Evolutionary conservation across 2,797 vertebrate species (phyloP).

Genomic region (Fistularia commersonii): DNA sequence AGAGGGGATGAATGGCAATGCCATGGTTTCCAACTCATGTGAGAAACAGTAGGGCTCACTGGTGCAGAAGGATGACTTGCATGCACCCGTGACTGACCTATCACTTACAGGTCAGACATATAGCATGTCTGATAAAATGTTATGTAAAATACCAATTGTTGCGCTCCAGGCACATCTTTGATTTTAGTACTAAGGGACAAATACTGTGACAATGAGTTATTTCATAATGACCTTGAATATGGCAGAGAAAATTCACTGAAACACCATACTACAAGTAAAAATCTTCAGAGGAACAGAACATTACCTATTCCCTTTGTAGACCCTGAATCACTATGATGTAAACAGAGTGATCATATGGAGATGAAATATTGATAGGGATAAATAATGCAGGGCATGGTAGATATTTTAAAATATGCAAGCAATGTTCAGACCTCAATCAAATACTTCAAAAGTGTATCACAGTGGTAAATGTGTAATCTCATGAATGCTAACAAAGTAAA

Average conservation of each 20-base stretch:
- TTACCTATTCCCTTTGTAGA: slow-evolving; percentile 32
- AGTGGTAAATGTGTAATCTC: no score
- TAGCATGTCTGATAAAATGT: not conserved
- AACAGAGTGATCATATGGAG: slow-evolving; percentile 6
- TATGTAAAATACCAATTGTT: slow-evolving; percentile 9
- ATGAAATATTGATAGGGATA: slow-evolving; percentile 16
- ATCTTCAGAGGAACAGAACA: not conserved
- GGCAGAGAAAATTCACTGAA: slow-evolving; percentile 3
- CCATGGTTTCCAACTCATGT: slow-evolving; percentile 19
- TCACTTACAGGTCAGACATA: slow-evolving; percentile 39
- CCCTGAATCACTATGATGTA: slow-evolving; percentile 2
- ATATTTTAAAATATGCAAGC: not conserved
- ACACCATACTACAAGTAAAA: not conserved
- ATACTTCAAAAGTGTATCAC: not conserved
- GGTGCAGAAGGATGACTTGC: slow-evolving; percentile 48
- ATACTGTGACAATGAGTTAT: slow-evolving; percentile 4
- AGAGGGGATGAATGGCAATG: not conserved
- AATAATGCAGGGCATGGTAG: not conserved
- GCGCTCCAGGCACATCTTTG: no score
- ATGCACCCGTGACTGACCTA: slow-evolving; percentile 33
- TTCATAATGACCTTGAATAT: slow-evolving; percentile 7
- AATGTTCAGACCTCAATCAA: not conserved
- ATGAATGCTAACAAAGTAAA: no score
- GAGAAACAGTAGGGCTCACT: slow-evolving; percentile 25
- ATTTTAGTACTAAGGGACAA: no score